Evolutionary conservation across 2,888 invertebrate species (phyloP), one percentile per base, ranked within the genome.

Genomic region (Epiblema foenella): DNA sequence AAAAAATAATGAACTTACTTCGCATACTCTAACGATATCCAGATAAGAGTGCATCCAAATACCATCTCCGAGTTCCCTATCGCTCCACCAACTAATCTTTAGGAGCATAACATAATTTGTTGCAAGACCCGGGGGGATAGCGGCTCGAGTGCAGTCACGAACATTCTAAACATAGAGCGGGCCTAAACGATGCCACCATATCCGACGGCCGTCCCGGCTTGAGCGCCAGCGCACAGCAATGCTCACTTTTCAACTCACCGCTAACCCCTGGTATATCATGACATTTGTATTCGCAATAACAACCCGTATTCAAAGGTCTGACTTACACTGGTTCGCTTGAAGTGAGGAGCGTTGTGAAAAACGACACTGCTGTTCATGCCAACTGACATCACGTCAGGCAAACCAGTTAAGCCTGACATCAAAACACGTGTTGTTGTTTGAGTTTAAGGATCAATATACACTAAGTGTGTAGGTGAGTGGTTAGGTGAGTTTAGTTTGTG

Each of bases 121-220:
- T 82, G 74, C 77, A 77, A 81, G 85, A 85, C 88, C 86, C 73
- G 83, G 75, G 87, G 88, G 87, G 79, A 86, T 85, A 87, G 86
- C 89, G 86, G 85, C 82, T 79, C 79, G 81, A 79, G 81, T 78
- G 81, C 81, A 82, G 90, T 91, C 92, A 91, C 91, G 92, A 89
- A 81, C 82, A 82, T 81, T 86, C 89, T 91, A 89, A 91, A 90
- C 90, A 90, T 86, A 91, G 88, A 87, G 83, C 84, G 85, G 87
- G 84, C 84, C 86, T 81, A 89, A 91, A 89, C 88, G 89, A 89
- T 88, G 89, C 89, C 88, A 89, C 91, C 90, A 91, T 91, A 91
- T 90, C 89, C 89, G 89, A 86, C 85, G 83, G 84, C 81, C 79
- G 85, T 82, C 83, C 82, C 83, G 85, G 84, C 85, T 84, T 51